Evolutionary conservation across 2,113 vertebrate genomes (phyloP).

Genomic region (Podilymbus podiceps): DNA sequence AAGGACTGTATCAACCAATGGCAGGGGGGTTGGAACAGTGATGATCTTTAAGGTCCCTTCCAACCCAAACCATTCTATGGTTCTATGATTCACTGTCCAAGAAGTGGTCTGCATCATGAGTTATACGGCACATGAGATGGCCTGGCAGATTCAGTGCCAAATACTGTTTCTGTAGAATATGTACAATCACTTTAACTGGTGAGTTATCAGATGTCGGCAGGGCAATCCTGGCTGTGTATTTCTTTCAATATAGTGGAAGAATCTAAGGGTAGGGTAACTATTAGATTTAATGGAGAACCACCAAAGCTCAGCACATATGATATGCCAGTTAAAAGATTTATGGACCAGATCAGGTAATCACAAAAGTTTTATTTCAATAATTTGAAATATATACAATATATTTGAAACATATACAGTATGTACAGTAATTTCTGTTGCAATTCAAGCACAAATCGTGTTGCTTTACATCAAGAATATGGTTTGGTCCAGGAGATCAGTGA

Average conservation of each 20-base stretch:
- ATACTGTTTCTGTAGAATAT: neutral
- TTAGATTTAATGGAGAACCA: neutral
- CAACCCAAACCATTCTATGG: too few relatives aligned
- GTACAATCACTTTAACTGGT: neutral
- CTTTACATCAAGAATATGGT: neutral
- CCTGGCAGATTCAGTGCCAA: neutral
- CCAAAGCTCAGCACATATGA: neutral
- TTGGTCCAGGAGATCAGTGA: neutral
- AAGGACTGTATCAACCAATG: too few relatives aligned
- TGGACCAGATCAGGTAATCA: neutral
- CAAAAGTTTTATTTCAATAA: neutral
- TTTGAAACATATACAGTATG: rapidly evolving
- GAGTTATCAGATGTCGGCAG: neutral
- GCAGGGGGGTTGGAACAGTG: too few relatives aligned
- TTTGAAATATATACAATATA: neutral
- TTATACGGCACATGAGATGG: neutral
- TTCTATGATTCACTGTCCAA: neutral
- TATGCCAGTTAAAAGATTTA: neutral
- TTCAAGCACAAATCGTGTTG: neutral
- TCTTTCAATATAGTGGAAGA: neutral
- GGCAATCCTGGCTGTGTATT: neutral
- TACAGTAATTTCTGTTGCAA: neutral
- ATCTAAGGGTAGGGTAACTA: neutral
- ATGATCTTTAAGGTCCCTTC: too few relatives aligned
- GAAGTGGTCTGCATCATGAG: neutral